Conservation (phyloP, 2,113 vertebrate species). For the Propithecus coquereli region DNA sequence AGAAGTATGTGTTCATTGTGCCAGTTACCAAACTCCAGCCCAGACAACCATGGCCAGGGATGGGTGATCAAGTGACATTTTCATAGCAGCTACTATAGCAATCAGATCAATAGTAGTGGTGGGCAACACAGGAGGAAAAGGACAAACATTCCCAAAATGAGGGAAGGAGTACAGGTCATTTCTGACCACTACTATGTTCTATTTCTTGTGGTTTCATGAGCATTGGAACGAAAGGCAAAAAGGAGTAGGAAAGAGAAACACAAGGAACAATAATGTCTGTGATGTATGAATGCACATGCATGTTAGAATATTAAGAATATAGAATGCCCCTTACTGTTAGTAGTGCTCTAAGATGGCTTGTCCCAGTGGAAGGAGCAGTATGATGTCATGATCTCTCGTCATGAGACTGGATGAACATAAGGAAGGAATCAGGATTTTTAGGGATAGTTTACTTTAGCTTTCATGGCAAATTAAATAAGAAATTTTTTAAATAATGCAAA, state of each 20-base stretch:
- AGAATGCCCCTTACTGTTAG: neutral
- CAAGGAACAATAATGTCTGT: neutral
- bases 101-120: neutral
- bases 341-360: neutral
- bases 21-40: neutral
- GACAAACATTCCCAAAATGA: neutral
- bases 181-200: neutral
- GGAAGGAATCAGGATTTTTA: slow-evolving; percentile 26
- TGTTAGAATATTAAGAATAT: neutral
- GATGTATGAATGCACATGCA: neutral
- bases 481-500: slow-evolving; percentile 38
- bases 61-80: neutral
- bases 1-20: neutral
- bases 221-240: neutral
- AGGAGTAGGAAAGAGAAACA: neutral
- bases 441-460: slow-evolving; percentile 33
- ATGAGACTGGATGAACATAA: neutral
- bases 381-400: neutral
- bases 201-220: neutral
- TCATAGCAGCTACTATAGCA: neutral
- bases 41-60: neutral
- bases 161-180: neutral
- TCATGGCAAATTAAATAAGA: slow-evolving; percentile 44
- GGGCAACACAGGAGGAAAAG: neutral
- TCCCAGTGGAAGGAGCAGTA: neutral